phyloP scores from a whole-genome alignment of 2,888 invertebrate genomes.

The Selenia dentaria region DNA sequence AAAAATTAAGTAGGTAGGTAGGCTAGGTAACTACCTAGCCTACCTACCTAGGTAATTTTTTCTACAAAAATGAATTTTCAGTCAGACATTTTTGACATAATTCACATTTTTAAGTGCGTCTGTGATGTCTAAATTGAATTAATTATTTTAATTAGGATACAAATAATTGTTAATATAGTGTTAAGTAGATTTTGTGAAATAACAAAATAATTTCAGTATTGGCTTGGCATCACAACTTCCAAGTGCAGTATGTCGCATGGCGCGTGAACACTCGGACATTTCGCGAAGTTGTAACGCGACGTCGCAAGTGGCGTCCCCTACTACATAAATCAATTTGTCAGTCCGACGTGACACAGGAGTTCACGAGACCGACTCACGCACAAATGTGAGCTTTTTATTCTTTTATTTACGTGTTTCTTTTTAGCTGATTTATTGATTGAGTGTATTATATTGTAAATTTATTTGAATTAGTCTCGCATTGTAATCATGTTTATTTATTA shows the following conservation, averaged over 20 bases:
- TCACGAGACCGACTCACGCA: conserved; percentile 45
- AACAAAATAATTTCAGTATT: no score
- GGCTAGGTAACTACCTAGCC: no score
- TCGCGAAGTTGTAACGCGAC: conserved; percentile 53
- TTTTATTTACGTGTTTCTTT: conserved; percentile 24
- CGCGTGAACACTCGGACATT: conserved; percentile 48
- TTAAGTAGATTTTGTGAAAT: no score
- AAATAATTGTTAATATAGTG: no score
- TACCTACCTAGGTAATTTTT: no score
- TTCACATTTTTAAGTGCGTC: no score
- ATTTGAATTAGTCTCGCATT: conserved; percentile 19
- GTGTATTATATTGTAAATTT: conserved; percentile 29
- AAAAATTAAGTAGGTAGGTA: no score
- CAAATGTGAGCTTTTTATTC: conserved; percentile 34
- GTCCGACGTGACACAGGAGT: conserved; percentile 59
- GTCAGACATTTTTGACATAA: no score
- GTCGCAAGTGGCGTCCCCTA: conserved; percentile 35
- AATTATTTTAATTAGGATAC: no score
- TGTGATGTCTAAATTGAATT: no score
- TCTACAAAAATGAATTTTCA: no score
- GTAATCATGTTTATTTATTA: conserved; percentile 14
- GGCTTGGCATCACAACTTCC: no score
- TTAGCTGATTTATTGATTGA: conserved; percentile 34
- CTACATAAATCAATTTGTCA: conserved; percentile 81
- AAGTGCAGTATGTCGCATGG: conserved; percentile 38